Evolutionary conservation across 1,140 invertebrate genomes (phyloP).

Genomic region (Orius insidiosus): DNA sequence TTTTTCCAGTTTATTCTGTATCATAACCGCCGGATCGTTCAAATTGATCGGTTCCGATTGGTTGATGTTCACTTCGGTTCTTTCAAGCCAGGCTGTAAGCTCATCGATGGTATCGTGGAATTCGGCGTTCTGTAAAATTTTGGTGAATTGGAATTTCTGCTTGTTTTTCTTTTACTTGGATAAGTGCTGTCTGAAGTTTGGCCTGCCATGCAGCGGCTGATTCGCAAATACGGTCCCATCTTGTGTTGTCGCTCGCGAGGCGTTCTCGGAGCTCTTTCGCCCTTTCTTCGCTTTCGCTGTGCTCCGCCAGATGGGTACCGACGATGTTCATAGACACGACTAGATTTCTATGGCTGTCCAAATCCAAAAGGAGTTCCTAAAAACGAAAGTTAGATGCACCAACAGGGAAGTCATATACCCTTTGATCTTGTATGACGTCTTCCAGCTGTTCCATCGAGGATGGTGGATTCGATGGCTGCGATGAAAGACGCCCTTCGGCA

Average conservation of each 20-base stretch:
- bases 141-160: too few species aligned
- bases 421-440: conserved; percentile 58
- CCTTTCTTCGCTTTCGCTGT: conserved; percentile 45
- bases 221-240: conserved; percentile 66
- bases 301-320: conserved; percentile 59
- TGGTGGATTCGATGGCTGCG: conserved; percentile 44
- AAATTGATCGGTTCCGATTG: conserved; percentile 68
- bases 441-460: conserved; percentile 65
- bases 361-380: conserved; percentile 66
- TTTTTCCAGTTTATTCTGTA: conserved; percentile 55
- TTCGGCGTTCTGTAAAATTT: conserved; percentile 49
- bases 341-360: conserved; percentile 76
- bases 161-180: conserved; percentile 42
- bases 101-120: conserved; percentile 72
- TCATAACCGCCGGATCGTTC: conserved; percentile 39
- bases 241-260: conserved; percentile 46
- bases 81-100: conserved; percentile 57
- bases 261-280: conserved; percentile 44
- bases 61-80: conserved; percentile 55
- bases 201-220: conserved; percentile 55
- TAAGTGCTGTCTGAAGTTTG: conserved; percentile 53
- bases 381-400: conserved; percentile 14
- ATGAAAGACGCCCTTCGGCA: conserved; percentile 58
- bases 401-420: conserved; percentile 24
- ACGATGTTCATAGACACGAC: conserved; percentile 73